Evolutionary conservation across 1,140 invertebrate species (phyloP).

Genomic region (Chironomus tepperi): DNA sequence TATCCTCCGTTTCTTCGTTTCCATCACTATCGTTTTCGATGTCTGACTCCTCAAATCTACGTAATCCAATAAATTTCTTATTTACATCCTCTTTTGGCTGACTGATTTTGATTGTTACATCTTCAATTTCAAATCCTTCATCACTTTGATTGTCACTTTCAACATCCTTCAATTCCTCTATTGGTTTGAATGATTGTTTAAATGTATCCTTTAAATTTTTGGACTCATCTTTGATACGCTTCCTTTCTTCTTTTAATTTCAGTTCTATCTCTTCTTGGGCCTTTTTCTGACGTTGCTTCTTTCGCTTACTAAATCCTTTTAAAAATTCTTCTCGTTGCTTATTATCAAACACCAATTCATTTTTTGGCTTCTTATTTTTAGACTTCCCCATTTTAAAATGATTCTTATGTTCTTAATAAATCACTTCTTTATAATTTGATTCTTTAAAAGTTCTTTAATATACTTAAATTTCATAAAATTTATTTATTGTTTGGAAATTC

Average conservation of each 20-base stretch:
- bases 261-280: constrained; percentile 54
- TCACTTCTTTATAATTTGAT: too few relatives aligned
- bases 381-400: neutral
- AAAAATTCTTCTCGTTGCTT: constrained; percentile 46
- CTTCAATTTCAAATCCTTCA: neutral
- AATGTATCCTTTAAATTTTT: constrained; percentile 14
- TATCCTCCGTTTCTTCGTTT: neutral
- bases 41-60: neutral
- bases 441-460: constrained; percentile 30
- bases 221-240: constrained; percentile 52
- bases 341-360: constrained; percentile 9
- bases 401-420: neutral
- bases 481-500: too few relatives aligned
- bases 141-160: neutral
- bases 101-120: neutral
- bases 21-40: neutral
- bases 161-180: neutral
- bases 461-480: too few relatives aligned
- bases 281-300: constrained; percentile 54
- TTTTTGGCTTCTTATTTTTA: neutral
- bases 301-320: constrained; percentile 62
- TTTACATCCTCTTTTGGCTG: neutral
- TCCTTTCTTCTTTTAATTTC: constrained; percentile 58
- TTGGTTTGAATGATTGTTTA: neutral
- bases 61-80: neutral